Evolutionary conservation across 2,797 vertebrate genomes (phyloP), one percentile per base, ranked within the genome.

Genomic region (Gouania willdenowi): DNA sequence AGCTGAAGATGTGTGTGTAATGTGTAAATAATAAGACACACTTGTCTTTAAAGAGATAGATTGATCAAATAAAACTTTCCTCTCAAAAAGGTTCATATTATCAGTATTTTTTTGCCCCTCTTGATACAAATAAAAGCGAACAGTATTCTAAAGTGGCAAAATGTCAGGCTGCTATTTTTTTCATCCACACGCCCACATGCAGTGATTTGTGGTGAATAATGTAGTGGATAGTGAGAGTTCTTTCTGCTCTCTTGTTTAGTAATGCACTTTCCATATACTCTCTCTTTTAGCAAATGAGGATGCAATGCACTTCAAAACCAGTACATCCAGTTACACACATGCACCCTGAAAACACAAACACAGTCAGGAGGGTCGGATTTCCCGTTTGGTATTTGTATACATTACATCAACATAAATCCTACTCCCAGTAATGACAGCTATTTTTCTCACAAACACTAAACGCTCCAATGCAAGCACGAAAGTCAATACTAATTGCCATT

Each of bases 401-500:
- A 35, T 45, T 21, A 48, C 26, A 27, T 67, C 60, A 74, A 71
- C 66, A 70, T 52, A 56, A 66, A 64, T 32, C 31, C 45, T 19
- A 47, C 50, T 48, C 35, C 46, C 51, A 5, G 13, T 40, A 46
- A 71, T 24, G 49, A 55, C 48, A 54, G 49, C 40, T 46, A 43
- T 60, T 50, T 66, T 75, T 56, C 43, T 40, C 49, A 46, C 48
- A 57, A 79, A 64, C 47, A 53, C 64, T 74, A 73, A 68, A 61
- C 51, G 19, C 50, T 58, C 56, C 31, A 57, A 48, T 57, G 42
- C 54, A 53, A 44, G 59, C 22, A 39, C 55, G 51, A 61, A 71
- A 70, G 77, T 81, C 75, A 75, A 73, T 76, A 69, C 54, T 77
- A 74, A 74, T 69, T 62, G 16, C 55, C 57, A 83, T 81, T 79